A percentile compares a stretch with the other conserved stretches of the same genome.
Conservation (phyloP, 2,888 invertebrate genomes). For the Erebia palarica region DNA sequence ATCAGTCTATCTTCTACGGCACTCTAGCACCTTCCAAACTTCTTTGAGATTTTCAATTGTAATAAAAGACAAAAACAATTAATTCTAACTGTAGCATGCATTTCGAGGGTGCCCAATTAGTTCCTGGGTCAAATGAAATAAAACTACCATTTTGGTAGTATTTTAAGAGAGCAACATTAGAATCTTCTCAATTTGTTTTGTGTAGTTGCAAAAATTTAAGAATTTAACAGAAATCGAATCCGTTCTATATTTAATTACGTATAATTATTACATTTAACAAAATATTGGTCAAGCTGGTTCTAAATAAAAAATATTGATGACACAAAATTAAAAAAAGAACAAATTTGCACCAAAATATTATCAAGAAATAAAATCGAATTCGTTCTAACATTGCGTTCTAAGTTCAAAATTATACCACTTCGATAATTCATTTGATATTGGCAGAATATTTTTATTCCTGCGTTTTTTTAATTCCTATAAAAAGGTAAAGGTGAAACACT, state of each 20-base stretch:
- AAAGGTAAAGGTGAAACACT: background rate
- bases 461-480: background rate
- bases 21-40: conserved; percentile 55
- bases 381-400: too few relatives aligned
- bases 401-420: background rate
- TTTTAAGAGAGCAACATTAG: conserved; percentile 12
- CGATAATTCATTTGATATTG: too few relatives aligned
- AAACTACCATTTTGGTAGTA: conserved; percentile 14
- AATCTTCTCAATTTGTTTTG: background rate
- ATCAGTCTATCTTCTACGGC: conserved; percentile 75
- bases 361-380: too few relatives aligned
- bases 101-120: conserved; percentile 19
- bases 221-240: too few relatives aligned
- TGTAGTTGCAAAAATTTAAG: too few relatives aligned
- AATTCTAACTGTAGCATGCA: conserved; percentile 21
- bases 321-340: too few relatives aligned
- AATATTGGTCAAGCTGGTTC: too few relatives aligned
- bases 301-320: too few relatives aligned
- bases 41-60: conserved; percentile 49
- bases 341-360: too few relatives aligned
- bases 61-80: conserved; percentile 24
- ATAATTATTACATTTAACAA: too few relatives aligned
- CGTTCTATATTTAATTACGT: too few relatives aligned
- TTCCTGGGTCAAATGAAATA: background rate
- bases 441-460: background rate